Evolutionary conservation across 1,140 invertebrate genomes (phyloP).

Genomic region (Laupala kohalensis): DNA sequence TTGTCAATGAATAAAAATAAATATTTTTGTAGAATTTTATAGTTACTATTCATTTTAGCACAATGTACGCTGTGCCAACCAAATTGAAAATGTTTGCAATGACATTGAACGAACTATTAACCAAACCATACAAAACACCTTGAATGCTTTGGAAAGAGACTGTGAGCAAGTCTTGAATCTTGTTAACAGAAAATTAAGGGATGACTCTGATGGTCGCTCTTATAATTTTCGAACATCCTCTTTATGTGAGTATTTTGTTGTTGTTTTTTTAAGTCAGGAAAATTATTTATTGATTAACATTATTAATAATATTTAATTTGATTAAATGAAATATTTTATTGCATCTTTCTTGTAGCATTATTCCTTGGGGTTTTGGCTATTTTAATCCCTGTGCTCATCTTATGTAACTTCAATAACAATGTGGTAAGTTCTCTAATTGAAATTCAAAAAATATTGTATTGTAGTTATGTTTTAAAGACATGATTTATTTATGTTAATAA

Average conservation of each 20-base stretch:
- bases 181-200: conserved; percentile 24
- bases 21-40: too few relatives aligned
- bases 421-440: not conserved
- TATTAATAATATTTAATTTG: not conserved
- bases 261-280: not conserved
- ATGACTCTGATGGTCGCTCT: conserved; percentile 28
- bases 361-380: not conserved
- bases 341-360: not conserved
- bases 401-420: not conserved
- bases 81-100: conserved; percentile 44
- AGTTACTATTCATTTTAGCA: too few relatives aligned
- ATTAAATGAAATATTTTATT: not conserved
- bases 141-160: conserved; percentile 43
- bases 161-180: conserved; percentile 34
- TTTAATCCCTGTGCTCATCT: not conserved
- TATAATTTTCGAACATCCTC: conserved; percentile 21
- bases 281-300: not conserved
- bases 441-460: too few relatives aligned
- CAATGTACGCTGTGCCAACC: conserved; percentile 38
- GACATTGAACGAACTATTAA: conserved; percentile 46
- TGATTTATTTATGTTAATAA: too few relatives aligned
- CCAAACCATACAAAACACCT: conserved; percentile 43
- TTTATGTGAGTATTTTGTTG: conserved; percentile 5
- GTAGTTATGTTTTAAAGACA: too few relatives aligned
- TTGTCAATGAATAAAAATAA: too few relatives aligned